Percentiles rank a stretch among this genome's conserved stretches.
phyloP scores from a whole-genome alignment of 2,113 vertebrate species.

The Prunella fulvescens region DNA sequence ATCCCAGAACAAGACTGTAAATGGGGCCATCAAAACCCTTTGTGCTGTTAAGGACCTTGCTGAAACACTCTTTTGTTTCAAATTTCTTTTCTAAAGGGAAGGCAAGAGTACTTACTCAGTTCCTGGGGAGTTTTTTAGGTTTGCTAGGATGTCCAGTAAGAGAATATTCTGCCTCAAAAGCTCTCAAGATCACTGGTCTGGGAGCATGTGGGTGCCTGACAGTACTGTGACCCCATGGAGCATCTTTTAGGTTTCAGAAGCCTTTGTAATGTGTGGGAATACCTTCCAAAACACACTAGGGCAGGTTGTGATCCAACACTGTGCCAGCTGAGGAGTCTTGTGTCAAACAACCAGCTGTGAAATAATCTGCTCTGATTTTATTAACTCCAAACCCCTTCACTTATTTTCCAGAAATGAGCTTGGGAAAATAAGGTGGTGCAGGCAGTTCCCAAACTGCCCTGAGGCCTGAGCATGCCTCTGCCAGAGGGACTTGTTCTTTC shows the following conservation, averaged over 20 bases:
- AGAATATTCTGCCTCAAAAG: neutral
- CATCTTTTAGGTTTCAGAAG: neutral
- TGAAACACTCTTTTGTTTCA: conserved; percentile 3
- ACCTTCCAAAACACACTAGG: neutral
- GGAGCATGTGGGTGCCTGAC: neutral
- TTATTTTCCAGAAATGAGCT: neutral
- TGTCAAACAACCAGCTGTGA: neutral
- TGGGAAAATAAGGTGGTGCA: neutral
- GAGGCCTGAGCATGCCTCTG: neutral
- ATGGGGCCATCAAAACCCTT: neutral
- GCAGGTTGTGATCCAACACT: neutral
- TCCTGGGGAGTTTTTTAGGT: neutral
- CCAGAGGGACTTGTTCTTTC: neutral
- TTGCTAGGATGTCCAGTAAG: neutral
- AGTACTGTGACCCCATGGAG: neutral
- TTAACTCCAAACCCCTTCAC: neutral
- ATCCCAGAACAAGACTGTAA: neutral
- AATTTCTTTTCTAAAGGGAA: neutral
- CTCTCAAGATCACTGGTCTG: neutral
- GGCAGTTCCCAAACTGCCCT: neutral
- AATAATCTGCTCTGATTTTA: neutral
- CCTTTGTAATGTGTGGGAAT: neutral
- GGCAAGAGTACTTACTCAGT: neutral
- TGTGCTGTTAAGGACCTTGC: neutral
- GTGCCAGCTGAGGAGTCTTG: neutral